Percentiles rank a stretch among this genome's conserved stretches.
phyloP scores from a whole-genome alignment of 2,797 vertebrate species.

The Acanthopagrus latus region DNA sequence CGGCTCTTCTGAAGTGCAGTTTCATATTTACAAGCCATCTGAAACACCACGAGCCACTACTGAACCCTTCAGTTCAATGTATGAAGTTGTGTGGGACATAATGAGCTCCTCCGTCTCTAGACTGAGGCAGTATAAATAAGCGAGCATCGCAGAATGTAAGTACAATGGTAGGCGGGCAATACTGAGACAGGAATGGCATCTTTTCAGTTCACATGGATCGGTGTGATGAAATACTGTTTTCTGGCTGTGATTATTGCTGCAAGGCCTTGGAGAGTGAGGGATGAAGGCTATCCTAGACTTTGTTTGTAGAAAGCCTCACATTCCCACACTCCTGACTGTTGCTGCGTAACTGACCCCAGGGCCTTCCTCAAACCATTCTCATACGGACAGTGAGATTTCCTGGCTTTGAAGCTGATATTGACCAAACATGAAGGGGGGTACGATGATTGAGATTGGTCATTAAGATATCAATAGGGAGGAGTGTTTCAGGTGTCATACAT shows the following conservation, averaged over 20 bases:
- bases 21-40: conserved; percentile 12
- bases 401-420: conserved; percentile 63
- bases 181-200: conserved; percentile 33
- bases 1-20: background rate
- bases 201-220: conserved; percentile 50
- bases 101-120: background rate
- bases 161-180: conserved; percentile 3
- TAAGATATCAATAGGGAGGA: conserved; percentile 9
- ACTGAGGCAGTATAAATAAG: background rate
- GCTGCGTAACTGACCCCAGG: conserved; percentile 61
- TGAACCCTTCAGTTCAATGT: conserved; percentile 6
- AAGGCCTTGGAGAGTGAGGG: conserved; percentile 50
- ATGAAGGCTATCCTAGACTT: conserved; percentile 53
- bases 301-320: conserved; percentile 71
- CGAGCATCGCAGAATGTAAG: conserved; percentile 1
- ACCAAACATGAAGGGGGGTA: conserved; percentile 45
- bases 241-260: conserved; percentile 43
- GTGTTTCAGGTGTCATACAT: conserved; percentile 23
- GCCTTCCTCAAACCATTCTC: conserved; percentile 66
- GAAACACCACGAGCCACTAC: background rate
- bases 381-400: conserved; percentile 66
- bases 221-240: conserved; percentile 52
- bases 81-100: background rate
- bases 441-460: background rate
- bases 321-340: conserved; percentile 71